Evolutionary conservation across 1,140 invertebrate species (phyloP), one percentile per base, ranked within the genome.

Genomic region (Oryzaephilus surinamensis): DNA sequence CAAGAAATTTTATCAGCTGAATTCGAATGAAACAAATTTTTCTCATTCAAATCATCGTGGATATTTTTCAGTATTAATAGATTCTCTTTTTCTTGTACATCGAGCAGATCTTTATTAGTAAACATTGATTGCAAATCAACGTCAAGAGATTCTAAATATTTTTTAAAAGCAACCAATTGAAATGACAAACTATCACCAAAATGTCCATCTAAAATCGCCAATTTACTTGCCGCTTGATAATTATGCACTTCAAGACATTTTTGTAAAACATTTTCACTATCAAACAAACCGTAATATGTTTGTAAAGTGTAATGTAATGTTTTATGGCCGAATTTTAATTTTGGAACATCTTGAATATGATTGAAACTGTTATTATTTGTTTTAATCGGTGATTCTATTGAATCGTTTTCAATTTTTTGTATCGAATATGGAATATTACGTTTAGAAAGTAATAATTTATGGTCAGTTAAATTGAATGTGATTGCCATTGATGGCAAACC

Each of bases 181-280:
- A 65, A 67, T n/a, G 54, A 52, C 21, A 69, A 52, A 35, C 64
- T 64, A 32, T 65, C 55, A 30, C 61, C 56, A 41, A 53, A 66
- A 43, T 65, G 55, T 2, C 58, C 57, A 16, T 66, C 54, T 24
- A 67, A 46, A 29, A 62, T 52, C 8, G 63, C 53, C 3, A 65
- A 52, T 48, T 64, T 65, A 32, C 63, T 59, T 2, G 64, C 64
- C 1, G 61, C 62, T 41, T 65, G 64, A 24, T 56, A 60, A 47
- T 67, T 66, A 31, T 58, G 51, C 10, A 54, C 34, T 28, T 64
- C 55, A 7, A 64, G 33, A 46, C 65, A 64, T 45, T 58, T 58
- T 5, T 46, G 46, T 5, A 60, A 24, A 12, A 66, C 41, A 33
- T 52, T 50, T 28, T 58, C 54, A 4, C 55, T 44, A 39, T 65